Base-by-base conservation (phyloP, 2,797 vertebrate species). In the Enteromius afrohamiltoni region DNA sequence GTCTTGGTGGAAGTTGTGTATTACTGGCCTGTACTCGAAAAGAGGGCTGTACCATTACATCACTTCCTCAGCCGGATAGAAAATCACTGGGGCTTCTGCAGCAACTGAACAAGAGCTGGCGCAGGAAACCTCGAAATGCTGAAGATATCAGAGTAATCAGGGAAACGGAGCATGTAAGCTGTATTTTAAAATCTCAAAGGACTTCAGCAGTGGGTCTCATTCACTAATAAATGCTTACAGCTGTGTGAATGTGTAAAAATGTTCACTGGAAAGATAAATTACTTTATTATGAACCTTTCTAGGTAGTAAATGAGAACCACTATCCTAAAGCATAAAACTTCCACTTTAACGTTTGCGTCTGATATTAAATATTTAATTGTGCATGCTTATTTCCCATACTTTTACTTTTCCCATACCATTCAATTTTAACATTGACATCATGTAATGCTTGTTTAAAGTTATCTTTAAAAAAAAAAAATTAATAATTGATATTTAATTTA, bases 1-100 rank as follows among this genome's bases (percentile, higher is more conserved):
- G 97, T 92, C 88, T 96, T 34, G 95, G 94, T 13, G 95, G 95
- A 1, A 93, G 90, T 83, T 99, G 98, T 67, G 94, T 98, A 82
- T 95, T 96, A 42, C 95, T 98, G 81, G 90, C 93, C 88, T 99
- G 98, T 92, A 88, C 87, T 1, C 40, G 51, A 37, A 88, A 85
- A 4, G 86, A 86, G 0, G 90, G 77, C 9, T 99, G 98, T 87
- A 73, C 85, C 85, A 93, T 93, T 91, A 88, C 91, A 42, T 90
- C 84, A 1, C 89, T 95, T 55, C 94, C 95, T 0, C 92, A 90
- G 65, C 92, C 94, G 1, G 81, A 94, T 68, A 64, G 88, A 78
- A 91, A 93, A 84, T 95, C 93, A 23, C 89, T 94, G 2, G 95
- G 95, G 60, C 93, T 95, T 14, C 89, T 96, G 6, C 95, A 95